A percentile compares a stretch with the other conserved stretches of the same genome.
Conservation (phyloP, 2,888 invertebrate genomes). For the Ochropleura plecta region DNA sequence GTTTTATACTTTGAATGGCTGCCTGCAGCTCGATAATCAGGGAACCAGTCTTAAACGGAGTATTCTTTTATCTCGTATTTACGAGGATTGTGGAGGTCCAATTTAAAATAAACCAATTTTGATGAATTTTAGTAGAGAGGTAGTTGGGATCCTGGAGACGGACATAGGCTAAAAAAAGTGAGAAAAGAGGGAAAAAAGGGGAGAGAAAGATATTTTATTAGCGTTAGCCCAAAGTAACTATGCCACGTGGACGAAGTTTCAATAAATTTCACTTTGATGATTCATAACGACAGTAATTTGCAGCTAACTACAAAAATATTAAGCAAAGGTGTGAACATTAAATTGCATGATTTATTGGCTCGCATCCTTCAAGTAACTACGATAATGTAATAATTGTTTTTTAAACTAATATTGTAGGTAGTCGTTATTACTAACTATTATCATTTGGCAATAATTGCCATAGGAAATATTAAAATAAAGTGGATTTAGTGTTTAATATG, state of each 20-base stretch:
- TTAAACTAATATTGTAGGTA: conserved; percentile 8
- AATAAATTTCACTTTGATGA: neutral
- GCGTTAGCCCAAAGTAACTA: no score
- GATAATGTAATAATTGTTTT: conserved; percentile 42
- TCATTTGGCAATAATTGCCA: conserved; percentile 11
- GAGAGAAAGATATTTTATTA: no score
- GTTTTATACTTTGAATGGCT: no score
- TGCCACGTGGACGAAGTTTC: neutral
- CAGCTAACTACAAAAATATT: conserved; percentile 34
- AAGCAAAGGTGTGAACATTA: conserved; percentile 24
- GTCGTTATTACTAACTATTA: conserved; percentile 1
- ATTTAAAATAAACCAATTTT: no score
- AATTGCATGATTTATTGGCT: conserved; percentile 29
- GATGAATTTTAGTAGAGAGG: no score
- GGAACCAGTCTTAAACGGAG: no score
- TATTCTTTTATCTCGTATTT: no score
- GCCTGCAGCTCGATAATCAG: no score
- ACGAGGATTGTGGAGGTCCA: no score
- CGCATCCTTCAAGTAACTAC: conserved; percentile 29
- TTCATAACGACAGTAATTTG: conserved; percentile 25
- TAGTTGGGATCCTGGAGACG: no score
- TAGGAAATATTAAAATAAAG: conserved; percentile 45
- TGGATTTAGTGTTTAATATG: conserved; percentile 24
- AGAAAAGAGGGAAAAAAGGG: no score
- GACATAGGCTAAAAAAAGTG: no score